phyloP scores from a whole-genome alignment of 2,797 vertebrate genomes.

The Cheirogaleus major region DNA sequence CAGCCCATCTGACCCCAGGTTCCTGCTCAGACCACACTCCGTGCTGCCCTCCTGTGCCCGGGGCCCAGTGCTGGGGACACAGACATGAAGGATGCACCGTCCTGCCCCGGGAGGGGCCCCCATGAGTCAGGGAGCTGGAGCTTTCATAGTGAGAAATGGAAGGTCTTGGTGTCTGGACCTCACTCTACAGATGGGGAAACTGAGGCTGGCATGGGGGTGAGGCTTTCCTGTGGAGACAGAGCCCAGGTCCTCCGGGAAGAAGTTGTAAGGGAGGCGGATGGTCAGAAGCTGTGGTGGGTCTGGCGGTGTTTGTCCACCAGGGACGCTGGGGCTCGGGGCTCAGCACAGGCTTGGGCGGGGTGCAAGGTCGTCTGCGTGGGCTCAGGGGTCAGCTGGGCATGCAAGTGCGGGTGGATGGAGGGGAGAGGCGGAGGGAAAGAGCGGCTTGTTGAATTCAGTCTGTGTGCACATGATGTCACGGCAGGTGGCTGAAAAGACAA shows the following conservation, averaged over 20 bases:
- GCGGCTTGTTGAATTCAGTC: neutral
- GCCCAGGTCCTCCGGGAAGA: neutral
- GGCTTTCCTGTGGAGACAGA: neutral
- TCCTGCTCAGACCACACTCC: no score
- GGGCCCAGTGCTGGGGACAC: neutral
- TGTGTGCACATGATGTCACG: neutral
- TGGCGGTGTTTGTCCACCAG: rapidly evolving
- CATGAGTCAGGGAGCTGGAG: neutral
- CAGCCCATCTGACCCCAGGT: neutral
- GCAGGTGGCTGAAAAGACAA: neutral
- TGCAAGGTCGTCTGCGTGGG: neutral
- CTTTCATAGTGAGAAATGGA: neutral
- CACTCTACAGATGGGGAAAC: neutral
- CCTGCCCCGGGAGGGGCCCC: neutral
- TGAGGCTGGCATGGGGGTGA: neutral
- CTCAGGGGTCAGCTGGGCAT: neutral
- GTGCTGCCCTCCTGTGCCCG: neutral
- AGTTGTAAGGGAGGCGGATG: neutral
- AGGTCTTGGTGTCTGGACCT: neutral
- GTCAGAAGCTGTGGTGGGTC: rapidly evolving
- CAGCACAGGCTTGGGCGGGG: neutral
- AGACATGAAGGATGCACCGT: neutral
- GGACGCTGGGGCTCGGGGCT: neutral
- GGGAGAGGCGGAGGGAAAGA: neutral
- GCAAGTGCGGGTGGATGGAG: rapidly evolving